Evolutionary conservation across 2,113 vertebrate species (phyloP).

Genomic region (Pelusios castaneus): DNA sequence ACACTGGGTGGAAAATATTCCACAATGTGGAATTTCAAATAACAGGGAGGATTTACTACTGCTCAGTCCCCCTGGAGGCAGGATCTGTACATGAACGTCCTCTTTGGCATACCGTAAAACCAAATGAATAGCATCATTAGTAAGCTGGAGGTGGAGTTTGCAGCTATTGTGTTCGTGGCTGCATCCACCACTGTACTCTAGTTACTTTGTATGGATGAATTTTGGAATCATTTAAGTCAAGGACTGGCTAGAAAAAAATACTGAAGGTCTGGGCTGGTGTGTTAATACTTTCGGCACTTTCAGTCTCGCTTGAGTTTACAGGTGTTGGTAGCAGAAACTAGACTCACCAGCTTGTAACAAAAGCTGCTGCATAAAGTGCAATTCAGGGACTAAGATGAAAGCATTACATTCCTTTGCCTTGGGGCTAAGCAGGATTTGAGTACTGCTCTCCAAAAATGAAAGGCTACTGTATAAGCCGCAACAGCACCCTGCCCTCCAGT

Average conservation of each 20-base stretch:
- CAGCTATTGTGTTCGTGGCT: neutral
- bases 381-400: neutral
- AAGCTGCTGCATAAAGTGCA: accelerated
- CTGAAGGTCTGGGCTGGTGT: neutral
- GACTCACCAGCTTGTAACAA: neutral
- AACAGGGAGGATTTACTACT: neutral
- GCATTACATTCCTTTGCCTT: conserved; percentile 15
- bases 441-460: neutral
- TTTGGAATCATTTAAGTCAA: neutral
- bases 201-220: neutral
- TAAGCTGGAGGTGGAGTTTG: neutral
- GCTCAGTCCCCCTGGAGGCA: neutral
- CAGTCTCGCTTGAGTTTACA: neutral
- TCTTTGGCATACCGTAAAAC: neutral
- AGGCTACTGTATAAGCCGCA: neutral
- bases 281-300: accelerated
- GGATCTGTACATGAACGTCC: neutral
- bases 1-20: neutral
- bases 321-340: neutral
- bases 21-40: neutral
- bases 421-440: neutral
- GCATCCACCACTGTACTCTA: neutral
- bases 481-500: neutral
- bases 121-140: neutral
- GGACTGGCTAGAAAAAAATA: neutral